Evolutionary conservation across 2,888 invertebrate genomes (phyloP).

Genomic region (Rhodophaea formosa): DNA sequence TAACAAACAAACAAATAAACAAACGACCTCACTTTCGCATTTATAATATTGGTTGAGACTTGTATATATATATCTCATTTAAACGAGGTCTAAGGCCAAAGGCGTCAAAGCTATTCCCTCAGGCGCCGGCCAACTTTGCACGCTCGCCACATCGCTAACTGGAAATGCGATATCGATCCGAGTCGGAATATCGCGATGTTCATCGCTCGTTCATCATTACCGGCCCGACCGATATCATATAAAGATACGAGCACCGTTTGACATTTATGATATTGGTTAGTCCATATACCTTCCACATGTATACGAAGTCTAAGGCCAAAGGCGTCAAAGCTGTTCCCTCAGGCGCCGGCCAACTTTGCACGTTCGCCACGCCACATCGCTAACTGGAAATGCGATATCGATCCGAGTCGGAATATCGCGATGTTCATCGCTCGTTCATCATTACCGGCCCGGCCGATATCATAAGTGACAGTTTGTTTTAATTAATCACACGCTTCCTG

Average conservation of each 20-base stretch:
- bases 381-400: slow-evolving; percentile 39
- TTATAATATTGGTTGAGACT: too few relatives aligned
- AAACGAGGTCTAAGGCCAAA: not conserved
- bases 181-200: slow-evolving; percentile 7
- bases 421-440: slow-evolving; percentile 13
- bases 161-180: slow-evolving; percentile 40
- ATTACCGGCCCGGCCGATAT: slow-evolving; percentile 11
- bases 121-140: slow-evolving; percentile 25
- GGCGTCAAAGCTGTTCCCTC: not conserved
- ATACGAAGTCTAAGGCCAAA: not conserved
- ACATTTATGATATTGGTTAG: too few relatives aligned
- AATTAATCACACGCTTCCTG: slow-evolving; percentile 12
- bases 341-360: slow-evolving; percentile 25
- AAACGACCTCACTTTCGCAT: too few relatives aligned
- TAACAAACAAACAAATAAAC: too few relatives aligned
- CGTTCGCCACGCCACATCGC: slow-evolving; percentile 39
- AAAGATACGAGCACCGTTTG: too few relatives aligned
- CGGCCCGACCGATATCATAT: slow-evolving; percentile 10
- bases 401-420: slow-evolving; percentile 24
- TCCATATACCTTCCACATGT: too few relatives aligned
- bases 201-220: slow-evolving; percentile 15
- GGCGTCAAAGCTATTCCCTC: not conserved
- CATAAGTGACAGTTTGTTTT: slow-evolving; percentile 15
- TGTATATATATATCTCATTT: too few relatives aligned
- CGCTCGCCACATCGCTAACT: slow-evolving; percentile 38